Evolutionary conservation across 2,113 vertebrate genomes (phyloP).

Genomic region (Numida meleagris): DNA sequence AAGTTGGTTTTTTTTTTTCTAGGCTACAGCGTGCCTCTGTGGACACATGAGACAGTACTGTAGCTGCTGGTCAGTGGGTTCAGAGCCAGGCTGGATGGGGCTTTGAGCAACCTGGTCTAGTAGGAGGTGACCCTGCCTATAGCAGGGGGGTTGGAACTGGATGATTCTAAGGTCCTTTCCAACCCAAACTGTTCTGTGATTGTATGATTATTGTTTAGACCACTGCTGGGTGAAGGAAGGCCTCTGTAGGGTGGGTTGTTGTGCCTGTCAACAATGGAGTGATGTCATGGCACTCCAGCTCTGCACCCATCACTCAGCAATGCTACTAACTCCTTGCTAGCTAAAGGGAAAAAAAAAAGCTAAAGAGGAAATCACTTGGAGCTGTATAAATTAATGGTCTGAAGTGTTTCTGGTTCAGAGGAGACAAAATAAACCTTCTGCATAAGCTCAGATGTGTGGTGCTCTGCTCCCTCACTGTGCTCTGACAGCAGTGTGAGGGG

Average conservation of each 20-base stretch:
- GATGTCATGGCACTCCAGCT: not conserved
- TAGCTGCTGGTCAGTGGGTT: not conserved
- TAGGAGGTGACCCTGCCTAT: no score
- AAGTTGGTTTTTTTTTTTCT: not conserved
- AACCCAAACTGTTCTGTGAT: no score
- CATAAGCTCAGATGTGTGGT: not conserved
- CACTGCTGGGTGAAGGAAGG: not conserved
- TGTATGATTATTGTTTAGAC: not conserved
- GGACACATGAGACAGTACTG: accelerated
- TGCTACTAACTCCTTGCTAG: not conserved
- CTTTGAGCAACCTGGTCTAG: no score
- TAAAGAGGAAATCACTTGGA: not conserved
- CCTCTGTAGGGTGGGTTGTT: not conserved
- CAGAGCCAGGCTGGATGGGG: no score
- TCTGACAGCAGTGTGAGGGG: not conserved
- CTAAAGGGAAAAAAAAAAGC: not conserved
- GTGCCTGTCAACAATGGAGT: not conserved
- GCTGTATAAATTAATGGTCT: not conserved
- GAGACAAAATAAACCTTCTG: constrained; percentile 13
- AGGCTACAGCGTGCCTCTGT: not conserved
- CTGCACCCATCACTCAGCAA: not conserved
- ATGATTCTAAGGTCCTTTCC: no score
- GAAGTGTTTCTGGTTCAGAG: constrained; percentile 24
- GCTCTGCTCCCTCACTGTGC: not conserved
- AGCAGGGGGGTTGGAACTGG: no score